phyloP scores from a whole-genome alignment of 2,797 vertebrate species.

The Ctenosaura bakeri region DNA sequence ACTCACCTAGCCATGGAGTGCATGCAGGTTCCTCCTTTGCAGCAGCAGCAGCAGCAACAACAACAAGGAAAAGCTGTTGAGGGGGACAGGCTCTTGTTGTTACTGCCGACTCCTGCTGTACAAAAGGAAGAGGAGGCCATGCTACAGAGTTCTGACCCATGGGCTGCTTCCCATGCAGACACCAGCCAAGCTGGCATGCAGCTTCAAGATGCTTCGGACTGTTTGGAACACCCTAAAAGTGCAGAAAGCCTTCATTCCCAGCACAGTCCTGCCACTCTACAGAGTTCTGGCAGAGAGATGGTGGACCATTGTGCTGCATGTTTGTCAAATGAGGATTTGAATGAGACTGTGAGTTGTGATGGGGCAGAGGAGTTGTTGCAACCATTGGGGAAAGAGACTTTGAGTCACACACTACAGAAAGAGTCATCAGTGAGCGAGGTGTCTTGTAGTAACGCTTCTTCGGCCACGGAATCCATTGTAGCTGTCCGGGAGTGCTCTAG shows the following conservation, averaged over 20 bases:
- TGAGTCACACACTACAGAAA: not conserved
- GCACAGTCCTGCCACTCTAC: not conserved
- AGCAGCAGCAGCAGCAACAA: slow-evolving; percentile 34
- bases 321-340: not conserved
- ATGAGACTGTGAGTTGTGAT: not conserved
- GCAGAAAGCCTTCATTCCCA: not conserved
- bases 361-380: not conserved
- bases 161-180: slow-evolving; percentile 9
- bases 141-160: not conserved
- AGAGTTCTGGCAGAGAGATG: not conserved
- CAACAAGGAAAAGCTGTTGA: slow-evolving; percentile 25
- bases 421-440: not conserved
- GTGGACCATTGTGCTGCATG: not conserved
- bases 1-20: slow-evolving; percentile 37
- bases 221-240: not conserved
- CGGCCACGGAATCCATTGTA: not conserved
- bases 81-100: slow-evolving; percentile 30
- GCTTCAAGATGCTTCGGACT: not conserved
- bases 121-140: slow-evolving; percentile 24
- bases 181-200: not conserved
- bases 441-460: not conserved
- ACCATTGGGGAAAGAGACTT: not conserved
- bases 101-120: slow-evolving; percentile 12
- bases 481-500: not conserved
- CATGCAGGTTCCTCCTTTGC: slow-evolving; percentile 32